Percentiles rank a stretch among this genome's conserved stretches.
These are phyloP conservation scores for Somateria mollissima DNA, from an alignment of 2,797 vertebrate species.

Conservation along the genomic window DNA sequence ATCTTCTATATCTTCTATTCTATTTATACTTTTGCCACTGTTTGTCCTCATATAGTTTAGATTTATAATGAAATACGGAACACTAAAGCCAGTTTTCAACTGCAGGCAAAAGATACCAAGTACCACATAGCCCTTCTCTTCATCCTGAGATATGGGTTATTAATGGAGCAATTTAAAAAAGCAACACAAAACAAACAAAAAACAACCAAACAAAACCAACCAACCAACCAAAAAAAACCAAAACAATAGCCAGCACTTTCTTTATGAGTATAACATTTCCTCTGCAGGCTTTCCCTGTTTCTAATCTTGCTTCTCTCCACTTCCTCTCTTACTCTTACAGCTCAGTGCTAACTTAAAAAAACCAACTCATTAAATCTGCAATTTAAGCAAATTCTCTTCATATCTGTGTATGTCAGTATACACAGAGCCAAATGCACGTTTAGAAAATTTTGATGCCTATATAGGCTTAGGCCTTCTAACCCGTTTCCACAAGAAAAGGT, in stretches of 20 bases:
- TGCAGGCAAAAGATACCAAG: neutral
- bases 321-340: slow-evolving; percentile 44
- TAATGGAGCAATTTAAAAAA: neutral
- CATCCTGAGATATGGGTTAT: neutral
- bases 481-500: neutral
- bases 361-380: slow-evolving; percentile 52
- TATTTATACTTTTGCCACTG: neutral
- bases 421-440: neutral
- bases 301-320: slow-evolving; percentile 39
- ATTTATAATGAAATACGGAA: neutral
- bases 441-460: neutral
- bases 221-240: neutral
- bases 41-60: neutral
- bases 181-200: neutral
- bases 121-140: neutral
- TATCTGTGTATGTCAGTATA: neutral
- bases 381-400: slow-evolving; percentile 36
- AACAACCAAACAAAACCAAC: neutral
- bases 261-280: slow-evolving; percentile 24
- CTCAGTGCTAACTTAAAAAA: slow-evolving; percentile 16
- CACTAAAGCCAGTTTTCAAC: neutral
- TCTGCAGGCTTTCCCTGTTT: slow-evolving; percentile 46
- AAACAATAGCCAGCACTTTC: slow-evolving; percentile 33
- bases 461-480: slow-evolving; percentile 1
- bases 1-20: neutral